A percentile compares a stretch with the other conserved stretches of the same genome.
Evolutionary conservation across 2,888 invertebrate genomes (phyloP).

Genomic region (Leptothorax acervorum): DNA sequence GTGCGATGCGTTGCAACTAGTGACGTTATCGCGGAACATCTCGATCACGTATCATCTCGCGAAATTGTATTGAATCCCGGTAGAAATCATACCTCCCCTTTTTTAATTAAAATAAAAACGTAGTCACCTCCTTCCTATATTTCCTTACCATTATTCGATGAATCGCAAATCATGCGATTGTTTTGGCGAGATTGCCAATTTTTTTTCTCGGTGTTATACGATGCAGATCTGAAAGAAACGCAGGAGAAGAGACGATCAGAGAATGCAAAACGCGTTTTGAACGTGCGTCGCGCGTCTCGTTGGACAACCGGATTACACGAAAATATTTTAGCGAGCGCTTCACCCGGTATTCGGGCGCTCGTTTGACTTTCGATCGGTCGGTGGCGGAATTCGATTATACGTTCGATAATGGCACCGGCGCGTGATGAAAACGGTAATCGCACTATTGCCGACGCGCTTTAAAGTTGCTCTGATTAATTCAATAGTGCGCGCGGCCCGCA

Average conservation of each 20-base stretch:
- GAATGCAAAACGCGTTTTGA: conserved; percentile 16
- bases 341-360: not conserved
- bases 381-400: conserved; percentile 30
- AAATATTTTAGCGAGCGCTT: conserved; percentile 48
- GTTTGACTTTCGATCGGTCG: conserved; percentile 43
- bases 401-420: conserved; percentile 26
- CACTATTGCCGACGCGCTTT: conserved; percentile 22
- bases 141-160: not conserved
- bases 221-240: not conserved
- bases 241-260: not conserved
- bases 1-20: conserved; percentile 56
- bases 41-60: conserved; percentile 33
- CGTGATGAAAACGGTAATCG: conserved; percentile 49
- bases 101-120: not conserved
- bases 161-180: not conserved
- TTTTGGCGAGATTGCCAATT: not conserved
- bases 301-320: conserved; percentile 1
- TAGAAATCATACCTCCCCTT: not conserved
- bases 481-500: not conserved
- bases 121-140: too few species aligned
- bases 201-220: not conserved
- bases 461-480: conserved; percentile 41
- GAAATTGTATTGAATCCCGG: conserved; percentile 41
- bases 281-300: not conserved
- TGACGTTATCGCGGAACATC: conserved; percentile 61